Evolutionary conservation across 2,797 vertebrate genomes (phyloP).

Genomic region (Enteromius unitaeniatus): DNA sequence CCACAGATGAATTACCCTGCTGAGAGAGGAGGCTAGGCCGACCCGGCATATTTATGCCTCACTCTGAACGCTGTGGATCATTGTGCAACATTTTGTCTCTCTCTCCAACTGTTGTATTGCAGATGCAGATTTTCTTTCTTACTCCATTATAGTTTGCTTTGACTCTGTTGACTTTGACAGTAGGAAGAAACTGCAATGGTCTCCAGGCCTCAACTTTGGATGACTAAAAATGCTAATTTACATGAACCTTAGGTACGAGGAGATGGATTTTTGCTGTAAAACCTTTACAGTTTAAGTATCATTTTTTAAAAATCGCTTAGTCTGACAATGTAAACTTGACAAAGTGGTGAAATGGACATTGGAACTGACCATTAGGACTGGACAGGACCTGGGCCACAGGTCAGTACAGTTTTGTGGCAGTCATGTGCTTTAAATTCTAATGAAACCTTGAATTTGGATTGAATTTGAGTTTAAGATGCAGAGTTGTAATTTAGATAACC

Average conservation of each 20-base stretch:
- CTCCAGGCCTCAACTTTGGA: background rate
- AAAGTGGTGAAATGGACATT: background rate
- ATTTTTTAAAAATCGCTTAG: background rate
- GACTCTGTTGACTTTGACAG: background rate
- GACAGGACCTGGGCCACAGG: background rate
- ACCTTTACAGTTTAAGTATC: background rate
- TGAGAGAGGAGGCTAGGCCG: conserved; percentile 43
- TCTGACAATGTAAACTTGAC: background rate
- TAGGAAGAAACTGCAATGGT: background rate
- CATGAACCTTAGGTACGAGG: background rate
- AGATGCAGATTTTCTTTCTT: conserved; percentile 44
- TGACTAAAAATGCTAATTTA: background rate
- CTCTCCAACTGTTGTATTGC: conserved; percentile 32
- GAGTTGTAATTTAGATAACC: background rate
- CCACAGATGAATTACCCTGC: conserved; percentile 48
- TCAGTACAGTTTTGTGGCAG: background rate
- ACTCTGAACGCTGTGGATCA: conserved; percentile 29
- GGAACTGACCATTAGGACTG: background rate
- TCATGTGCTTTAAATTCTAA: background rate
- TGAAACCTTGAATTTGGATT: background rate
- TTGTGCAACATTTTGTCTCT: conserved; percentile 41
- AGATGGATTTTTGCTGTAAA: background rate
- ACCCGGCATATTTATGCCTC: conserved; percentile 41
- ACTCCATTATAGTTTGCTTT: conserved; percentile 18
- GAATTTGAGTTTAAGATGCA: background rate